Percentiles rank a stretch among this genome's conserved stretches.
Conservation (phyloP, 2,113 vertebrate genomes). For the Clarias magur region DNA sequence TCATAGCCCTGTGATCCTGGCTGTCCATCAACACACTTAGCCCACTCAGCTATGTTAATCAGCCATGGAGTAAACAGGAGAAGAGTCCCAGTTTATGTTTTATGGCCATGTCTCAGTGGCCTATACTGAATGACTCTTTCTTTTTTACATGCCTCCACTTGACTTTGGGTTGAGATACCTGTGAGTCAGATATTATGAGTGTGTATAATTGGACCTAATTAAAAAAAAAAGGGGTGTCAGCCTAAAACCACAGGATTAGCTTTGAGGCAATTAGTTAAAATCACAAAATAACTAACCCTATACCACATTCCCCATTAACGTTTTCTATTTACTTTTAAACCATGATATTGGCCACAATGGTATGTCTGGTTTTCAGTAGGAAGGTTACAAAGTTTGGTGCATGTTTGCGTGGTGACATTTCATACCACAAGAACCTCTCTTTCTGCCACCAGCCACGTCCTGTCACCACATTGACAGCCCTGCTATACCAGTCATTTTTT, state of each 20-base stretch:
- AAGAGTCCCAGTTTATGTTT: background rate
- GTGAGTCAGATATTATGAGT: constrained; percentile 1
- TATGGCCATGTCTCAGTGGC: background rate
- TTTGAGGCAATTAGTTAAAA: background rate
- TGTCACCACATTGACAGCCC: background rate
- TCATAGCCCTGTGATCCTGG: constrained; percentile 60
- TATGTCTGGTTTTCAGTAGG: constrained; percentile 10
- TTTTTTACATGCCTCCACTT: constrained; percentile 3
- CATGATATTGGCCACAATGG: background rate
- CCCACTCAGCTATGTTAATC: constrained; percentile 27
- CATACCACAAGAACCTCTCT: constrained; percentile 27
- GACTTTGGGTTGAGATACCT: background rate
- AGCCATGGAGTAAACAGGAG: constrained; percentile 1
- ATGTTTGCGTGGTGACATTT: constrained; percentile 1
- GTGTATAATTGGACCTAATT: background rate
- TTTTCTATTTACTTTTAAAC: background rate
- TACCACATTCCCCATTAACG: background rate
- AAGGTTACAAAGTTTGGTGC: background rate
- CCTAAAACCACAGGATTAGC: background rate
- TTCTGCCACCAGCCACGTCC: background rate
- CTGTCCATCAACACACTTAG: constrained; percentile 3
- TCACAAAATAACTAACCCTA: background rate
- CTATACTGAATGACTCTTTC: background rate
- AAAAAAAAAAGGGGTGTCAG: background rate
- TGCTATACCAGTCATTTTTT: background rate